Evolutionary conservation across 2,797 vertebrate species (phyloP).

Genomic region (Sternotherus odoratus): DNA sequence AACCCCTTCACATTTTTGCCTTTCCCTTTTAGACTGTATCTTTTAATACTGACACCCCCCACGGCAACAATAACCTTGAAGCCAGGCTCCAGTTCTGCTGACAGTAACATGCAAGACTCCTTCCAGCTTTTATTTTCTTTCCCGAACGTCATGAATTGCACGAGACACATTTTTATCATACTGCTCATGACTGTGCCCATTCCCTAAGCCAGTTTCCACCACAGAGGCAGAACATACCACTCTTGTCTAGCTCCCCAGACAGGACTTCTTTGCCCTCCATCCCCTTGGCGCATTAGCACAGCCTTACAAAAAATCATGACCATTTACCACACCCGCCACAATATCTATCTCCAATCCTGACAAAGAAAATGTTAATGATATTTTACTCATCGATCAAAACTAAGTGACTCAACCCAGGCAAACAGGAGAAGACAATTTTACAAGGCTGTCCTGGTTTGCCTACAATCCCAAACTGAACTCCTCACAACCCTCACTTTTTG

Average conservation of each 20-base stretch:
- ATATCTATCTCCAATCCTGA: fast-evolving
- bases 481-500: neutral
- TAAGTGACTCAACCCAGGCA: neutral
- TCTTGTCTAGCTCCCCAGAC: neutral
- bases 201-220: constrained; percentile 27
- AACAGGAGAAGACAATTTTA: neutral
- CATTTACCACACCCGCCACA: neutral
- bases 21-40: constrained; percentile 60
- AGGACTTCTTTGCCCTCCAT: neutral
- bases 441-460: neutral
- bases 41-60: constrained; percentile 59
- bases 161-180: constrained; percentile 37
- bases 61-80: constrained; percentile 68
- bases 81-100: constrained; percentile 46
- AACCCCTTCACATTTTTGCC: constrained; percentile 45
- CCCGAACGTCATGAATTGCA: constrained; percentile 57
- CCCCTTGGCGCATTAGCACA: neutral
- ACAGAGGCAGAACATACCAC: constrained; percentile 18
- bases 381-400: neutral
- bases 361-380: neutral
- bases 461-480: neutral
- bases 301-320: neutral
- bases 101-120: constrained; percentile 50
- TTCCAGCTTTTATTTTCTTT: constrained; percentile 64
- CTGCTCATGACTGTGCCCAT: constrained; percentile 46